Base-by-base conservation (phyloP, 2,113 vertebrate genomes). In the Hiodon alosoides region DNA sequence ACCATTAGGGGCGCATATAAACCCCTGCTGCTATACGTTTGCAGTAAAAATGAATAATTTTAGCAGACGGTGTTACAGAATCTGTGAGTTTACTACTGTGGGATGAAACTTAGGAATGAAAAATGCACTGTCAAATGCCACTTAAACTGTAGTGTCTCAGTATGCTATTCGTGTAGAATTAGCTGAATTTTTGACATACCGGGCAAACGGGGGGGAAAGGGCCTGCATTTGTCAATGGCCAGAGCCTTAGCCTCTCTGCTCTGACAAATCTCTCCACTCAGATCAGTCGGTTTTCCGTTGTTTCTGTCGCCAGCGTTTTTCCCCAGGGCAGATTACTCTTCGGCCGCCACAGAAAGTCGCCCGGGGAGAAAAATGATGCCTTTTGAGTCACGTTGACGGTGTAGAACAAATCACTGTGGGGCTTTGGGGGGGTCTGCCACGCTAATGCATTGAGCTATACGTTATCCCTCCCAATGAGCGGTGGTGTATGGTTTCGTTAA, bases 281-380 rank as follows among this genome's bases (percentile, higher is more conserved):
- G 88, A 88, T 82, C 84, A 85, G 87, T 86, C 86, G 84, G 69
- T 83, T 86, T 85, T 74, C 85, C 84, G 78, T 83, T 87, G 86
- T 86, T 88, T 84, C 87, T 88, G 87, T 86, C 84, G 83, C 85
- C 85, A 82, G 79, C 81, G 84, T 86, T 86, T 81, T 72, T 31
- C 31, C 80, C 72, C 53, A 69, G 73, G 82, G 77, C 61, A 73
- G 77, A 78, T 76, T 46, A 11, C 65, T 75, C 73, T 17, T 5
- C 65, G 46, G 2, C 70, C 52, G 7, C 65, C 54, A 50, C 10
- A 3, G 70, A n/a, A 48, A 7, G 46, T 4, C 53, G 59, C 64
- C 65, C 46, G 11, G 11, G 11, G 83, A 82, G 81, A 85, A 80
- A 83, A 83, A 85, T 79, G 79, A 82, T 73, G 70, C 13, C 61